Evolutionary conservation across 2,888 invertebrate genomes (phyloP).

Genomic region (Palloptera scutellata): DNA sequence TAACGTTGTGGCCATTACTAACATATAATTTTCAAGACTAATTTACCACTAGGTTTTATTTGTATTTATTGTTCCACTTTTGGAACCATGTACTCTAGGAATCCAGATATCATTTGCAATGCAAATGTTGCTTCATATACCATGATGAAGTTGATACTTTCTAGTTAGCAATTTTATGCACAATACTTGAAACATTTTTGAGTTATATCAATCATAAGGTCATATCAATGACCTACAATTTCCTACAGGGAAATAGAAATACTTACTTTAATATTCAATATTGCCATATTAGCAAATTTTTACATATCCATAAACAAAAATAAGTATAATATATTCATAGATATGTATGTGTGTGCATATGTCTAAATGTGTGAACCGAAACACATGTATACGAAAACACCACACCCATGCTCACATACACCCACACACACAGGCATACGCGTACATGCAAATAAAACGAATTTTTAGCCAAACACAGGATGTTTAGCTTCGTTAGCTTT

Average conservation of each 20-base stretch:
- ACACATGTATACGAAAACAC: neutral
- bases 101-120: no score
- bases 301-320: neutral
- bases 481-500: constrained; percentile 29
- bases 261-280: no score
- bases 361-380: neutral
- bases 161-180: no score
- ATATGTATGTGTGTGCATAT: neutral
- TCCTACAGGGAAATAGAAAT: constrained; percentile 27
- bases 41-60: no score
- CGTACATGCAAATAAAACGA: neutral
- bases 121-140: no score
- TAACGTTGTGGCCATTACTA: no score
- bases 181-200: no score
- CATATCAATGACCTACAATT: neutral
- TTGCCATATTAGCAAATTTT: constrained; percentile 35
- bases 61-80: no score
- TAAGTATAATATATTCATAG: neutral
- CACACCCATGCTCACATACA: constrained; percentile 1
- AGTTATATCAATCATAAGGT: no score
- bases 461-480: constrained; percentile 14
- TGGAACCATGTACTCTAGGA: no score
- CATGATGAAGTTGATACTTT: no score
- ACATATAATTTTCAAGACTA: no score
- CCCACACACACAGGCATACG: neutral